Evolutionary conservation across 2,113 vertebrate species (phyloP).

Genomic region (Apodemus speciosus): DNA sequence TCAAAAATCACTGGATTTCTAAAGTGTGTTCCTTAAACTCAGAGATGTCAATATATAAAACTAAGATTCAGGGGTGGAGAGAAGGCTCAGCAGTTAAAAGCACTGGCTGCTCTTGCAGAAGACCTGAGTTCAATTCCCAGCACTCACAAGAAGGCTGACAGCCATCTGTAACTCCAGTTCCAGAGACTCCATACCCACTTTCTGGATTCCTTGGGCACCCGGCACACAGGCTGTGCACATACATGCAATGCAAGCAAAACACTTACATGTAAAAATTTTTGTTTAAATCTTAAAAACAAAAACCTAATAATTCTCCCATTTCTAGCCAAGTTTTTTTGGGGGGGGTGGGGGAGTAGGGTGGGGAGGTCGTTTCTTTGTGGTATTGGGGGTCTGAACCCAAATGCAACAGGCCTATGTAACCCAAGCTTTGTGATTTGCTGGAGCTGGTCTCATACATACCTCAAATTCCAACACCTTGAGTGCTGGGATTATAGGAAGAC

Average conservation of each 20-base stretch:
- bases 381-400: background rate
- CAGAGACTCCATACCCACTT: background rate
- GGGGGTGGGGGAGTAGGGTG: too few species aligned
- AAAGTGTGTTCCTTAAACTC: slow-evolving; percentile 48
- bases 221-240: background rate
- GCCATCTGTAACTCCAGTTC: background rate
- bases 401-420: too few species aligned
- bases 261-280: background rate
- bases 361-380: too few species aligned
- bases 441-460: background rate
- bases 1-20: background rate
- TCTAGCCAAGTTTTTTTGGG: background rate
- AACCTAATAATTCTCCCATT: background rate
- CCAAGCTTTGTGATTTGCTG: background rate
- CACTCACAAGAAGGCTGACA: background rate
- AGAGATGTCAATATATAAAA: background rate
- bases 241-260: background rate
- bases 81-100: background rate
- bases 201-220: background rate
- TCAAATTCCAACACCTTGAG: background rate
- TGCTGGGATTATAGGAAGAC: background rate
- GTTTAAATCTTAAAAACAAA: background rate
- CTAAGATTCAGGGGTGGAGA: background rate
- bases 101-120: background rate
- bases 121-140: background rate